phyloP scores from a whole-genome alignment of 2,113 vertebrate genomes.

The Nicator chloris region DNA sequence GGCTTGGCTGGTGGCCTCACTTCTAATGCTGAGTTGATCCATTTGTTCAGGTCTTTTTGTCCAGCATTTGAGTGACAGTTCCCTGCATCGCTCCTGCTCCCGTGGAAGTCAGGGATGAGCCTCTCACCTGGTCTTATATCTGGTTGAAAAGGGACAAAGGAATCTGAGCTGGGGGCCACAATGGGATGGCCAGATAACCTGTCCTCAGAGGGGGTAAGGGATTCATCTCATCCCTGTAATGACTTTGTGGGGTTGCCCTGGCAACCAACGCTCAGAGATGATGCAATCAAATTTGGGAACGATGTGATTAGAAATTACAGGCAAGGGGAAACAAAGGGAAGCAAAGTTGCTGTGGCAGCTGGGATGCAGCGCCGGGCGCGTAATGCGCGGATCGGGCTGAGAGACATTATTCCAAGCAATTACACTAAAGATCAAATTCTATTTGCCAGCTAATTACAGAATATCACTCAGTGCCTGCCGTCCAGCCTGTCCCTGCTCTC shows the following conservation, averaged over 20 bases:
- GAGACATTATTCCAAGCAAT: slow-evolving; percentile 54
- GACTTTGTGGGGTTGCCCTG: slow-evolving; percentile 35
- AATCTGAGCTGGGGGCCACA: background rate
- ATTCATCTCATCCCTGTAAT: background rate
- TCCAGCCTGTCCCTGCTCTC: background rate
- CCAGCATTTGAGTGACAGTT: background rate
- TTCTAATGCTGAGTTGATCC: background rate
- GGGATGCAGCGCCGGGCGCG: background rate
- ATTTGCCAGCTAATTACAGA: slow-evolving; percentile 67
- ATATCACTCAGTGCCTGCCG: slow-evolving; percentile 4
- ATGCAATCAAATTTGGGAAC: slow-evolving; percentile 34
- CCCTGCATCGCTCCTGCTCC: background rate
- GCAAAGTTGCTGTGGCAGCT: slow-evolving; percentile 41
- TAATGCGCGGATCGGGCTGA: background rate
- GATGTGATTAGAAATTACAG: slow-evolving; percentile 48
- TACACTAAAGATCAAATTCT: slow-evolving; percentile 59
- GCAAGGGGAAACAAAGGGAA: slow-evolving; percentile 46
- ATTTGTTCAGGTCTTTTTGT: background rate
- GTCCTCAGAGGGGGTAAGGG: background rate
- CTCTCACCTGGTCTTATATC: background rate
- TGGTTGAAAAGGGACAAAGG: background rate
- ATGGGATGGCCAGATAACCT: background rate
- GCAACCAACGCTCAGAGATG: slow-evolving; percentile 16
- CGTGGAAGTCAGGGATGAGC: background rate
- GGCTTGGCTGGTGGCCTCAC: background rate